Evolutionary conservation across 2,888 invertebrate genomes (phyloP), one percentile per base, ranked within the genome.

Genomic region (Lottia scabra): DNA sequence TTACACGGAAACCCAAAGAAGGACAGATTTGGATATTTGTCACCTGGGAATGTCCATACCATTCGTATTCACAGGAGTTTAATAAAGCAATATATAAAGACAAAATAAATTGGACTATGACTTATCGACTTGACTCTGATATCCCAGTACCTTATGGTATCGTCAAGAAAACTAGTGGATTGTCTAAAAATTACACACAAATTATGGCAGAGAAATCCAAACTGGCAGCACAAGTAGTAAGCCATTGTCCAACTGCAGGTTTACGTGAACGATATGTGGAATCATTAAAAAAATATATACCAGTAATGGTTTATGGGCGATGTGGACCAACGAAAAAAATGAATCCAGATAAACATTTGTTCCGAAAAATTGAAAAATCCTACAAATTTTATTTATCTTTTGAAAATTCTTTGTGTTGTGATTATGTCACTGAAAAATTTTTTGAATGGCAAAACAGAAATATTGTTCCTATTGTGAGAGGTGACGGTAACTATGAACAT

Each of bases 71-170:
- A 23, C 4, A 19, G 2, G 23, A 23, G 10, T 56, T 19, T 19
- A 23, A 19, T 23, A 56, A 56, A 19, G 19, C 8, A 23, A 13
- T 19, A 0, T 56, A 10, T 19, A 56, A 56, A 13, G 13, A 56
- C 13, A 12, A 56, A 13, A 19, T 56, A 56, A 81, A 81, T 71
- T 73, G 73, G 74, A 77, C 81, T 12, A 76, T 77, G 76, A 79
- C 76, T 13, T 79, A 78, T 62, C 64, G 80, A 23, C 27, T 46
- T 2, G 80, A 78, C 63, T 78, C 81, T 0, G 80, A 80, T 62
- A 70, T 80, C 23, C 73, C 68, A 1, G 16, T 71, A 8, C 76
- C 68, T 0, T 75, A 75, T 27, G 79, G 72, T 10, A 62, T 67
- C 30, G 56, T 70, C 10, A 56, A 56, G 15, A 26, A 46, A 12